These are phyloP conservation scores for Beaufortia kweichowensis DNA, from an alignment of 2,113 vertebrate genomes.

Conservation along the genomic window DNA sequence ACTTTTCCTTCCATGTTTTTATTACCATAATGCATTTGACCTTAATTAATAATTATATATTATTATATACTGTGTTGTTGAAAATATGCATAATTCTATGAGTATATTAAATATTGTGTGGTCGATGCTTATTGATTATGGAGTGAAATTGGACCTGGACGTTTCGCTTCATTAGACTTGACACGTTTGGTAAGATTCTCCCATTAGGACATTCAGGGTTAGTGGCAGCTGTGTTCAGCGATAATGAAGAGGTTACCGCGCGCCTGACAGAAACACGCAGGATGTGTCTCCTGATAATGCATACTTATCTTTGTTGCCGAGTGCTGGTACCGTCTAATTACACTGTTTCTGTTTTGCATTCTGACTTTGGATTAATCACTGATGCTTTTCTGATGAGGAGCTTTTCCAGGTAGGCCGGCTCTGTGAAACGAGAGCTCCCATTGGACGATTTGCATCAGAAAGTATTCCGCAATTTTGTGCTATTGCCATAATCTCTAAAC, in stretches of 20 bases:
- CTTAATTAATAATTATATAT: too few relatives aligned
- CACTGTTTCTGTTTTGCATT: slow-evolving; percentile 20
- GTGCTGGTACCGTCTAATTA: slow-evolving; percentile 9
- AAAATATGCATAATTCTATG: too few relatives aligned
- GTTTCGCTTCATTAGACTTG: background rate
- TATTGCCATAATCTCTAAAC: background rate
- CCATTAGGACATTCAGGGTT: background rate
- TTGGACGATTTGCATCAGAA: background rate
- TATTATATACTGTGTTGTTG: too few relatives aligned
- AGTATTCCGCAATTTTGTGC: too few relatives aligned
- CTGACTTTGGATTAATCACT: slow-evolving; percentile 24
- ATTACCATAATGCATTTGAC: too few relatives aligned
- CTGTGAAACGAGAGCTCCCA: background rate
- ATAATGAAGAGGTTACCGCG: background rate
- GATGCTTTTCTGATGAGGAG: slow-evolving; percentile 27
- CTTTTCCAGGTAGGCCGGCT: background rate
- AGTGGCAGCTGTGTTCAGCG: background rate
- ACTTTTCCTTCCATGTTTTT: too few relatives aligned
- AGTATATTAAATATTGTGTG: too few relatives aligned
- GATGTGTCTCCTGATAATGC: slow-evolving; percentile 11
- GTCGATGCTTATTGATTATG: too few relatives aligned
- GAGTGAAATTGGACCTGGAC: background rate
- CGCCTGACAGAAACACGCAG: background rate
- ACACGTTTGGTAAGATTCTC: background rate
- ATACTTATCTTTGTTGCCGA: slow-evolving; percentile 12